Conservation (phyloP, 2,888 invertebrate species). For the Pherbina coryleti region DNA sequence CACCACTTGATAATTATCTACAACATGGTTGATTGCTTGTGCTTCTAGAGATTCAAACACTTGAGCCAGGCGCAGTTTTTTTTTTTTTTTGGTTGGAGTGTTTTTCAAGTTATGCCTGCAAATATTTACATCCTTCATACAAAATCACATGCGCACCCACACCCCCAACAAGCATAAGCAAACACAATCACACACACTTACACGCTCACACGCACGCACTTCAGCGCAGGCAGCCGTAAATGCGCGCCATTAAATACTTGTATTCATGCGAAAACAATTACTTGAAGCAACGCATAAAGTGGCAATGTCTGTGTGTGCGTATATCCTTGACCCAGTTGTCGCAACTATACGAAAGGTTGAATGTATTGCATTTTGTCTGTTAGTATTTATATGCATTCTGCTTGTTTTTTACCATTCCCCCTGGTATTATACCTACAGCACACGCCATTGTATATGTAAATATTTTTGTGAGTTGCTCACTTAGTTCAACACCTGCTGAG, state of each 20-base stretch:
- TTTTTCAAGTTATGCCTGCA: not conserved
- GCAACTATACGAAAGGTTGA: not conserved
- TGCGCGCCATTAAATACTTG: constrained; percentile 29
- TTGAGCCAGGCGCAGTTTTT: not conserved
- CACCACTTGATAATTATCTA: not conserved
- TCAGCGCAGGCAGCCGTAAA: not conserved
- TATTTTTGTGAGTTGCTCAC: constrained; percentile 18
- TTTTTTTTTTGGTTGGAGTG: not conserved
- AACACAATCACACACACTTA: not conserved
- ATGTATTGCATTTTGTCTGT: not conserved
- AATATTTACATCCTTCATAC: constrained; percentile 1
- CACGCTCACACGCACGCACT: not conserved
- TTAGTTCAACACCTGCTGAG: constrained; percentile 15
- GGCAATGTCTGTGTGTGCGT: constrained; percentile 7
- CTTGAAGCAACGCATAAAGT: constrained; percentile 1
- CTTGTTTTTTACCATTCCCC: not conserved
- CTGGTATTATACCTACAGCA: not conserved
- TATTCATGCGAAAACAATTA: constrained; percentile 29
- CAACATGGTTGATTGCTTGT: not conserved
- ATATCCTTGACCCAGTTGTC: constrained; percentile 19
- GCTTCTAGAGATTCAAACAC: not conserved
- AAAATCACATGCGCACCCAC: not conserved
- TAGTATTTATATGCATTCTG: not conserved
- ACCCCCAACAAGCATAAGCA: not conserved
- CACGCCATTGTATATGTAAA: not conserved